Evolutionary conservation across 92 coral and sea anemone species (phyloP).

Genomic region (Siderastrea radians): DNA sequence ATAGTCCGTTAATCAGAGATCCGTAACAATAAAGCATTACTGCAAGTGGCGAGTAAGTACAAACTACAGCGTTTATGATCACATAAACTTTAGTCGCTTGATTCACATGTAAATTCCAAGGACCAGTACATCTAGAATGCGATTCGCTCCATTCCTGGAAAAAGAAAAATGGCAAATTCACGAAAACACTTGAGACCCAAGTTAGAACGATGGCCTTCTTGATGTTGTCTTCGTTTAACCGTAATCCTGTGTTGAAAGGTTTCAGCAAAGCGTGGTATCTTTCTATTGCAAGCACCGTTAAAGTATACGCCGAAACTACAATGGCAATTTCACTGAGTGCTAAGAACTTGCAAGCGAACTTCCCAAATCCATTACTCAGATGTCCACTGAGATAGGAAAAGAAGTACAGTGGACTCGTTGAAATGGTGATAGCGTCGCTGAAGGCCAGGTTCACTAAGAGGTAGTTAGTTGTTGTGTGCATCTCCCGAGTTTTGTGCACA

Average conservation of each 20-base stretch:
- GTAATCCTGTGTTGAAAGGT: not conserved
- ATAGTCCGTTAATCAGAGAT: not conserved
- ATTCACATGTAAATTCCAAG: not conserved
- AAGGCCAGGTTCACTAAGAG: not conserved
- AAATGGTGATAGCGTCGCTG: not conserved
- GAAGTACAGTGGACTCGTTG: not conserved
- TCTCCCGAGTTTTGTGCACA: not conserved
- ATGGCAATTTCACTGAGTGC: not conserved
- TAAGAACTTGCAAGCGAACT: not conserved
- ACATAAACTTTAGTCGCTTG: not conserved
- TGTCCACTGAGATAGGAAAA: not conserved
- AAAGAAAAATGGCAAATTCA: not conserved
- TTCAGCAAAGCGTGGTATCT: constrained; percentile 9
- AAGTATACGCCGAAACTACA: not conserved
- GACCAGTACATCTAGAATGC: not conserved
- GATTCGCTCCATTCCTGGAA: constrained; percentile 2
- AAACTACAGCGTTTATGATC: not conserved
- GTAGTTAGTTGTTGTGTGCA: constrained; percentile 7
- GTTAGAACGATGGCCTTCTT: not conserved
- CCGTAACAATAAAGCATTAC: not conserved
- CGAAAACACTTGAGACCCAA: not conserved
- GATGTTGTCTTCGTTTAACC: not conserved
- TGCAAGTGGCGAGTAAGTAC: not conserved
- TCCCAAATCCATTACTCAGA: not conserved
- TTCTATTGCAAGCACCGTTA: not conserved